Percentiles rank a stretch among this genome's conserved stretches.
These are phyloP conservation scores for Phylloscopus trochiloides DNA, from an alignment of 2,113 vertebrate species.

Conservation along the genomic window DNA sequence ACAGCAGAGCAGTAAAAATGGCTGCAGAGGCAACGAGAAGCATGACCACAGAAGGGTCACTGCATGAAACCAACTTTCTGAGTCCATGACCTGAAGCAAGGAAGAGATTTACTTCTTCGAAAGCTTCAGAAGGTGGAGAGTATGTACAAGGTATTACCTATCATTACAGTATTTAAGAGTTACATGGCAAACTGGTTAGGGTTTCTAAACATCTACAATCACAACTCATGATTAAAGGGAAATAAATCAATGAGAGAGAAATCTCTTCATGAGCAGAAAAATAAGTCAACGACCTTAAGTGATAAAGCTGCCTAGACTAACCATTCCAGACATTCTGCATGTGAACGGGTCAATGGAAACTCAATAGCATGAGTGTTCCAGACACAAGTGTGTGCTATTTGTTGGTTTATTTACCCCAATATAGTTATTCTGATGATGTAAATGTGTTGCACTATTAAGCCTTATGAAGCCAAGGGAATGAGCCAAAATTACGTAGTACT, in stretches of 20 bases:
- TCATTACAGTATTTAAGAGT: not conserved
- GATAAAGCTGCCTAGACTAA: not conserved
- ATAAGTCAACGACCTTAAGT: not conserved
- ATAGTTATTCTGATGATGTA: not conserved
- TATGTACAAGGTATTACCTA: not conserved
- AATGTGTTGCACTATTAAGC: not conserved
- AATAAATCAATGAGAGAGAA: not conserved
- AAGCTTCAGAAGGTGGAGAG: not conserved
- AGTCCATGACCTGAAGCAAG: not conserved
- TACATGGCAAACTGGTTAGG: not conserved
- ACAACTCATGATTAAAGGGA: not conserved
- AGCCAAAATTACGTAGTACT: not conserved
- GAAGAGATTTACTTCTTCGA: not conserved
- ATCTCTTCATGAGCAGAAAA: not conserved
- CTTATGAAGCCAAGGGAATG: not conserved
- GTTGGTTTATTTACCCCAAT: not conserved
- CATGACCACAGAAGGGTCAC: not conserved
- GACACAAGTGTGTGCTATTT: rapidly evolving
- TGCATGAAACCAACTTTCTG: not conserved
- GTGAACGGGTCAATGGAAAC: not conserved
- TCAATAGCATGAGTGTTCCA: not conserved
- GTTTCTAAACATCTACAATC: not conserved
- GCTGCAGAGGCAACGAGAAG: not conserved
- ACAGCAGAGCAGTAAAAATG: not conserved
- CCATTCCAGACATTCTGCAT: not conserved